Conservation (phyloP, 2,888 invertebrate species). For the Sinelater perroti region DNA sequence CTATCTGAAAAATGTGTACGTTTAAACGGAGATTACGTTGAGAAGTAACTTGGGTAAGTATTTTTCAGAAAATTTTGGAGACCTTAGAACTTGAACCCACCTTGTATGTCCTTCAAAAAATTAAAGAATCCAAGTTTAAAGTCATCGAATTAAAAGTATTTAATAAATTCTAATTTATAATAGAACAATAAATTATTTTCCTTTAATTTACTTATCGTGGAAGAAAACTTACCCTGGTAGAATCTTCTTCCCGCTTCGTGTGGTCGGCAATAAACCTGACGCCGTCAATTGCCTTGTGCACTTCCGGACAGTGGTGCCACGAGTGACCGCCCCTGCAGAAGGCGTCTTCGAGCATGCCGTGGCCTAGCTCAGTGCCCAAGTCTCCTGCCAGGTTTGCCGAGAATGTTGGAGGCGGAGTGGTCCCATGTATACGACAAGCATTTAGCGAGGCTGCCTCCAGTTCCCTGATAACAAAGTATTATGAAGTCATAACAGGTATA, state of each 20-base stretch:
- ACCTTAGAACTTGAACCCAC: no score
- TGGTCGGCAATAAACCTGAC: constrained; percentile 93
- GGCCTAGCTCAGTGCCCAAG: constrained; percentile 58
- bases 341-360: constrained; percentile 50
- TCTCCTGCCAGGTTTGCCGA: constrained; percentile 63
- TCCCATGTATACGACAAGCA: constrained; percentile 69
- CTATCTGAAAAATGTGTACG: no score
- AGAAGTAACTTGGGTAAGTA: no score
- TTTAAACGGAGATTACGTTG: no score
- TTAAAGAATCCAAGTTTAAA: no score
- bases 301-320: constrained; percentile 91
- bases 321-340: constrained; percentile 68
- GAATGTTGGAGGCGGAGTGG: constrained; percentile 66
- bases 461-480: constrained; percentile 62
- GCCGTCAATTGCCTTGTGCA: constrained; percentile 92
- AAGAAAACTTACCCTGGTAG: constrained; percentile 75
- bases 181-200: no score
- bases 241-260: constrained; percentile 90
- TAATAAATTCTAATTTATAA: no score
- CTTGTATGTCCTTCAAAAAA: no score
- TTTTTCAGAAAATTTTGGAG: no score
- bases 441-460: constrained; percentile 66
- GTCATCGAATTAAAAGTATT: no score
- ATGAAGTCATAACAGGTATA: no score
- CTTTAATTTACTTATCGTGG: no score